Base-by-base conservation (phyloP, 2,797 vertebrate species). In the Pipistrellus pygmaeus region DNA sequence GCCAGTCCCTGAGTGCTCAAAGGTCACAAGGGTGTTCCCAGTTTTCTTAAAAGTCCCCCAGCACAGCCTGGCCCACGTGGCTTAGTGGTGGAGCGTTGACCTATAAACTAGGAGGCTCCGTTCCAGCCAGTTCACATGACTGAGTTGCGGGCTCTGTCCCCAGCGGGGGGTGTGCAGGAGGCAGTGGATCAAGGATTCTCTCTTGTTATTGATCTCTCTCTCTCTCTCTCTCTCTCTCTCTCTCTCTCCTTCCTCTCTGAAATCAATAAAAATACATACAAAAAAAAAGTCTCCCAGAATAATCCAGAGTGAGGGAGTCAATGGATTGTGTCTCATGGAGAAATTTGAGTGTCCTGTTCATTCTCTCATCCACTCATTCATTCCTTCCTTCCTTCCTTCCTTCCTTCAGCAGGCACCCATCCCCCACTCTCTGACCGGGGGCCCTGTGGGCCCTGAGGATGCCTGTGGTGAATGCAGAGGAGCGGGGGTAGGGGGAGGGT, bases 391-490 rank as follows among this genome's bases (percentile, higher is more conserved):
- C 27, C 20, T 3, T n/a, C 64, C 27, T 12, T 46, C 69, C 18
- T 35, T 73, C 48, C 38, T 60, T 82, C 60, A 30, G 44, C 18
- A 18, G 48, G 86, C 1, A 30, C 44, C 35, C 25, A 15, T 30
- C 27, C 8, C 51, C 2, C 6, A 21, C 35, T 32, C 38, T 13
- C 38, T 13, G 62, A 55, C 32, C 38, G 4, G 30, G 35, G 4
- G 15, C 13, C 30, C 27, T 0, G 0, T 21, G 25, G 68, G 48
- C n/a, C 7, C 85, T 6, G 14, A 76, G 73, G 68, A n/a, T 55
- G 66, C 57, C 1, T n/a, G 0, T 11, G 2, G 8, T 25, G 60
- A 73, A 60, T 3, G 3, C n/a, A 27, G 53, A 72, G 0, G 0
- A 21, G 69, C 44, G 38, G 68, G 1, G 11, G 9, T 35, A 11